These are phyloP conservation scores for Andrena trimmerana DNA, from an alignment of 2,888 invertebrate species.

Conservation along the genomic window DNA sequence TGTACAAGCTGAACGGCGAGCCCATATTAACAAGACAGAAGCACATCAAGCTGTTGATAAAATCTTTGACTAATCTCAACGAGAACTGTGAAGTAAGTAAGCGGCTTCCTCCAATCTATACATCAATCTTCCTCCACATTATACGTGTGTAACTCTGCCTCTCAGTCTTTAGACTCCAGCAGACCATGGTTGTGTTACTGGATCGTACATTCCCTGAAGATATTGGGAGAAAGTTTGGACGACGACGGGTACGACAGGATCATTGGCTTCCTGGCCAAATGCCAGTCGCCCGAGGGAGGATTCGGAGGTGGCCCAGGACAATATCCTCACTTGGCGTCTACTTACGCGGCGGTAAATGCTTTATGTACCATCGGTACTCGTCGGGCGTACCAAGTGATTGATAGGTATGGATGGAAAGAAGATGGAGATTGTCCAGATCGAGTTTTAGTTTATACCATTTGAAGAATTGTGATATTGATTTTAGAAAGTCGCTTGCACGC, in stretches of 20 bases:
- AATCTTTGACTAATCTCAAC: slow-evolving; percentile 89
- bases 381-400: slow-evolving; percentile 94
- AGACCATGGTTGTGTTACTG: slow-evolving; percentile 99
- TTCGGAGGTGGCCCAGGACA: slow-evolving; percentile 98
- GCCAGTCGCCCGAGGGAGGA: slow-evolving; percentile 93
- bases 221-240: slow-evolving; percentile 89
- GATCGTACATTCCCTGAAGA: slow-evolving; percentile 95
- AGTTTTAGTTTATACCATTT: background rate
- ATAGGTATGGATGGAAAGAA: slow-evolving; percentile 87
- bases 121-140: too few species aligned
- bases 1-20: slow-evolving; percentile 86
- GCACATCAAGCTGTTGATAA: slow-evolving; percentile 89
- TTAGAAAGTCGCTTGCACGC: slow-evolving; percentile 89
- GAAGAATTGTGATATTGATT: slow-evolving; percentile 53
- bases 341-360: slow-evolving; percentile 98
- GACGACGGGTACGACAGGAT: slow-evolving; percentile 87
- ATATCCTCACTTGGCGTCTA: slow-evolving; percentile 96
- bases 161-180: slow-evolving; percentile 94
- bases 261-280: slow-evolving; percentile 88
- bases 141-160: background rate
- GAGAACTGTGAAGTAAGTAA: slow-evolving; percentile 88
- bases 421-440: background rate
- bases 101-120: too few species aligned
- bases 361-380: slow-evolving; percentile 95
- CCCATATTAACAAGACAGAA: slow-evolving; percentile 88